Base-by-base conservation (phyloP, 2,888 invertebrate species). In the Lobophora halterata region DNA sequence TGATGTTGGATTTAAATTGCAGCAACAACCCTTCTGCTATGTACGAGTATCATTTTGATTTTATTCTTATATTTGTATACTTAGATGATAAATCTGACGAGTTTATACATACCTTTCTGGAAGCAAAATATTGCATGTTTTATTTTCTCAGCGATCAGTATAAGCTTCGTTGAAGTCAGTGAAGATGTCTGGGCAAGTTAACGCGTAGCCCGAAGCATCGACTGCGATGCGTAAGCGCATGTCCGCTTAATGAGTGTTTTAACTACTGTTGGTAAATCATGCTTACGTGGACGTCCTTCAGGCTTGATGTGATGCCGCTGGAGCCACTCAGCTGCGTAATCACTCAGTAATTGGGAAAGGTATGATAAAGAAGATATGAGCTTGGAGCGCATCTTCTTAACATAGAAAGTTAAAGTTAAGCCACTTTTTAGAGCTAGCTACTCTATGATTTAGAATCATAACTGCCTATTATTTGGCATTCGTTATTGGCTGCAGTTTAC, bases 211-310 rank as follows among this genome's bases (percentile, higher is more conserved):
- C 52, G 68, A 58, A 69, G 71, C 71, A 51, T 48, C 47, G 60
- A 50, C 61, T 65, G 70, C n/a, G n/a, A n/a, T n/a, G n/a, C n/a
- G n/a, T n/a, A n/a, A n/a, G n/a, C 67, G 71, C 71, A 71, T 74
- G 75, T 79, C 65, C 58, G 51, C 61, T 72, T 81, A 80, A 80
- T 81, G 77, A 79, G 67, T 65, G 67, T 72, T 78, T 79, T 80
- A 78, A 80, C 77, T 79, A 75, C 79, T 74, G 74, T 71, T 70
- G 68, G 71, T 79, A 79, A 79, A 79, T 81, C 78, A 79, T 75
- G 60, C 57, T 62, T 65, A 61, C 31, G 41, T 35, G 18, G 8
- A 37, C 55, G 52, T 67, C 65, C 61, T 64, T 58, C 55, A 53
- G 52, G 62, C 56, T 54, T 52, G 53, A 55, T 52, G 59, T 45